Conservation (phyloP, 2,113 vertebrate species). For the Garra rufa region DNA sequence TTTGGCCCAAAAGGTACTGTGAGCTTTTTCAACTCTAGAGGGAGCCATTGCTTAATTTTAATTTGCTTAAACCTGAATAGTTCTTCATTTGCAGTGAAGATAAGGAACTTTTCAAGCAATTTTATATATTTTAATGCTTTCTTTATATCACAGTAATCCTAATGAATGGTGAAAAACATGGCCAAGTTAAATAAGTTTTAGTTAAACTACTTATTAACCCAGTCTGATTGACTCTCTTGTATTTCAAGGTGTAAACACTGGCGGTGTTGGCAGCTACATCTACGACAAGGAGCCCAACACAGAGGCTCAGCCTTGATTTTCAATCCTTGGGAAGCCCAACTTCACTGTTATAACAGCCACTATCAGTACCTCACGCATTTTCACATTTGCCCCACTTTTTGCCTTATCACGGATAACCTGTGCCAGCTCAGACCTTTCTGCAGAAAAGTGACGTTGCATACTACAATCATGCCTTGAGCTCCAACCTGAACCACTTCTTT, state of each 20-base stretch:
- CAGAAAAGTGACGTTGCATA: neutral
- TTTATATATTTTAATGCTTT: neutral
- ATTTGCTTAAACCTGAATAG: neutral
- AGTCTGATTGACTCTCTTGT: slow-evolving; percentile 5
- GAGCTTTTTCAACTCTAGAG: slow-evolving; percentile 66
- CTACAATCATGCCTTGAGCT: neutral
- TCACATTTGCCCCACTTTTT: slow-evolving; percentile 11
- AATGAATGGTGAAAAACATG: neutral
- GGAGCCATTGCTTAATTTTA: slow-evolving; percentile 66
- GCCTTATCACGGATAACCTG: slow-evolving; percentile 14
- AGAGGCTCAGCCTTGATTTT: slow-evolving; percentile 85
- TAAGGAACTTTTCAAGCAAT: neutral
- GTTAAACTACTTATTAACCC: neutral
- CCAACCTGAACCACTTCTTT: neutral
- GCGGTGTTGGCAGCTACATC: slow-evolving; percentile 96
- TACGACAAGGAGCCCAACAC: slow-evolving; percentile 90
- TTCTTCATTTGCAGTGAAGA: neutral
- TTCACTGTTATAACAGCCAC: slow-evolving; percentile 31
- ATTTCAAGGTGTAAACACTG: slow-evolving; percentile 92
- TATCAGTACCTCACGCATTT: slow-evolving; percentile 19
- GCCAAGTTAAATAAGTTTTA: neutral
- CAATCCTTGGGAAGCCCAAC: neutral
- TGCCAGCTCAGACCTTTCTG: slow-evolving; percentile 7
- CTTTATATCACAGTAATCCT: neutral
- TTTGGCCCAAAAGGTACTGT: slow-evolving; percentile 93